These are phyloP conservation scores for Lagopus muta DNA, from an alignment of 2,113 vertebrate genomes.

Conservation along the genomic window DNA sequence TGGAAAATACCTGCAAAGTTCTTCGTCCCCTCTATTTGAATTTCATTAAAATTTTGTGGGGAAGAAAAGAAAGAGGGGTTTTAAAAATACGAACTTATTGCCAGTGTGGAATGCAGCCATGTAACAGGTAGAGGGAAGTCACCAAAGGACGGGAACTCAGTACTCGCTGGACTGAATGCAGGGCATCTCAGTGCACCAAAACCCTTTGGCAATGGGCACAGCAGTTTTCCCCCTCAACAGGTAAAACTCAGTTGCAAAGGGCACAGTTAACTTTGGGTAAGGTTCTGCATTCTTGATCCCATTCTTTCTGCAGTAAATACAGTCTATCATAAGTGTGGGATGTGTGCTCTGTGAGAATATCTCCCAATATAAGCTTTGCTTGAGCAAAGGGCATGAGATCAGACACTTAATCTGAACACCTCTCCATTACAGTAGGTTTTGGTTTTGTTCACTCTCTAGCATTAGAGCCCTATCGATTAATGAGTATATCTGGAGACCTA, in stretches of 20 bases:
- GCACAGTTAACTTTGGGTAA: not conserved
- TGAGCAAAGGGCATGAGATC: not conserved
- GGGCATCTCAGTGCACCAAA: not conserved
- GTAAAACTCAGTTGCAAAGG: not conserved
- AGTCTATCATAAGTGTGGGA: not conserved
- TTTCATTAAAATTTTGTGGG: not conserved
- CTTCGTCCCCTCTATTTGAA: not conserved
- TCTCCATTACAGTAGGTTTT: not conserved
- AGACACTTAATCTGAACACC: not conserved
- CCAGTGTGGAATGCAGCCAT: not conserved
- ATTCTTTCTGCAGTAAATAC: not conserved
- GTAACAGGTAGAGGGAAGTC: not conserved
- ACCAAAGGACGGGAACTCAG: not conserved
- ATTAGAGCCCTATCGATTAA: not conserved
- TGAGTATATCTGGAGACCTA: not conserved
- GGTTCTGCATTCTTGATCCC: not conserved
- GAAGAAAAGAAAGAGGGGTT: not conserved
- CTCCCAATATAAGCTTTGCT: not conserved
- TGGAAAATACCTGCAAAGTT: not conserved
- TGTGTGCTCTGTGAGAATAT: not conserved
- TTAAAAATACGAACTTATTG: not conserved
- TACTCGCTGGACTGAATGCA: not conserved
- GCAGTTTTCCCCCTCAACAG: not conserved
- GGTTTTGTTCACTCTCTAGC: not conserved
- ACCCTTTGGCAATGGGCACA: not conserved